Evolutionary conservation across 2,888 invertebrate species (phyloP), one percentile per base, ranked within the genome.

Genomic region (Abrostola triplasia): DNA sequence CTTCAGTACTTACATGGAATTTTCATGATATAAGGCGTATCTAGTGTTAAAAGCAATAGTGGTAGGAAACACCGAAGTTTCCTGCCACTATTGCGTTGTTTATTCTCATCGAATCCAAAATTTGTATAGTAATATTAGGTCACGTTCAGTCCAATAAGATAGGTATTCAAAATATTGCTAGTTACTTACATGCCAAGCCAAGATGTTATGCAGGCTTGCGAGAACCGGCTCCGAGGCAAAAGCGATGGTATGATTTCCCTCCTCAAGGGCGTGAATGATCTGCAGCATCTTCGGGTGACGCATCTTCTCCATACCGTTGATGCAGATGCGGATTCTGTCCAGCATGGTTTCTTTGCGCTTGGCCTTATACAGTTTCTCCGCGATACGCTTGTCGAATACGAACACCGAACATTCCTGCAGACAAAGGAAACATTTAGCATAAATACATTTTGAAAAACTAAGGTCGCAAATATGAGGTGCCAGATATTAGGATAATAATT

Each of bases 191-290:
- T 97, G 97, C 93, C 96, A 97, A 47, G 98, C 97, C 81, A 99
- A 94, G 71, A 99, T 96, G 91, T 98, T 99, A 49, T 98, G 97
- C 56, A 99, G 95, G 86, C 98, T 98, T 11, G 97, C 98, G 67
- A 97, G 95, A 11, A 99, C 97, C 0, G 98, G 97, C 90, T 99
- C 99, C 1, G 98, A 96, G n/a, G 98, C 99, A 90, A 99, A 99
- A 1, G 99, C 98, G 80, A 99, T 92, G 4, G 98, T 98, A 82
- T 98, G 97, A 53, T 97, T 95, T 70, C 97, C 97, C 87, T 98
- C 98, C 87, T 98, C 98, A 10, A 98, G 95, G 0, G 96, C 94
- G 82, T 97, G 97, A 67, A 96, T 91, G 53, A 96, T 95, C 86
- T 96, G 96, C 50, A 97, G 92, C 83, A 97, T 95, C 92, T 98